Evolutionary conservation across 2,113 vertebrate species (phyloP), one percentile per base, ranked within the genome.

Genomic region (Oryzias javanicus): DNA sequence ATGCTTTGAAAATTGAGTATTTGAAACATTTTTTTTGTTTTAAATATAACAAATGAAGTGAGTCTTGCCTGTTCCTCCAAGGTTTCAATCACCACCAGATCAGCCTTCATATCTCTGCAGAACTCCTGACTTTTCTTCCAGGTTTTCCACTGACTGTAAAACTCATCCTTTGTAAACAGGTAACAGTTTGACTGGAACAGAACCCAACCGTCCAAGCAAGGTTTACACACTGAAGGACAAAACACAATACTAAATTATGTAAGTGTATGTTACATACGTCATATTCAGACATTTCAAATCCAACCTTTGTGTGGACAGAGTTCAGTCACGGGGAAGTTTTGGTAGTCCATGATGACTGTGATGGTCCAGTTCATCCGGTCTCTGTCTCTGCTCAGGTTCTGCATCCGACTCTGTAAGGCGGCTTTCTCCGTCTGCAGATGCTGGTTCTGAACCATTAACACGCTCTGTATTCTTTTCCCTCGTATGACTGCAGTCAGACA

Each of bases 91-190:
- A 74, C 64, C 47, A 66, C 64, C 62, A 86, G 79, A 4, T 77
- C 29, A 0, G 77, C 70, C 0, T 45, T 16, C 1, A 0, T 2
- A 0, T 2, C 0, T 5, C 0, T 18, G 70, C 84, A 86, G 0
- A 27, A 0, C 0, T 42, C 1, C 0, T 4, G 53, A 7, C 84
- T 84, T 0, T 0, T 0, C 2, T 29, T 0, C 84, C 77, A 82
- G 0, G 0, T 6, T 4, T 0, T 50, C 84, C 74, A 66, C 0
- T 0, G 0, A 0, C 0, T 0, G 1, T 0, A 48, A 18, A 16
- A 57, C 0, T 0, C 0, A 2, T 1, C 0, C 1, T 50, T 0
- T 0, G 0, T 0, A 41, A 84, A 79, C 3, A 22, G 1, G 49
- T 84, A 86, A 24, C 84, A 86, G 19, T 44, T 67, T 0, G 67